These are phyloP conservation scores for Oligia strigilis DNA, from an alignment of 2,888 invertebrate species.

Conservation along the genomic window DNA sequence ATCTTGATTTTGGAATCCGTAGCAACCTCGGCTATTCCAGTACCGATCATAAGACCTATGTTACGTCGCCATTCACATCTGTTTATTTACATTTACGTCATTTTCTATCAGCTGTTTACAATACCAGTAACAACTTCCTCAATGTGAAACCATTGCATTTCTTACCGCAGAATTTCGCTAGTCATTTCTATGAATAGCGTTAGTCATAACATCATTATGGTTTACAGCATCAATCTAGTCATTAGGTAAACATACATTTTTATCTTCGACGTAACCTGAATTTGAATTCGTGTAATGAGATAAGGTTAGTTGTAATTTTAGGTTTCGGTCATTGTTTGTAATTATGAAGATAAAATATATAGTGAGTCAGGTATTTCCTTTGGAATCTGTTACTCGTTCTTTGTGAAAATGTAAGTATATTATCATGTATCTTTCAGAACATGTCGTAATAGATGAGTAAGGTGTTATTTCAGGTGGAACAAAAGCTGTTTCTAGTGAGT, in stretches of 20 bases:
- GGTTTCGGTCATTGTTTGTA: conserved; percentile 25
- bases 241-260: conserved; percentile 49
- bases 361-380: conserved; percentile 18
- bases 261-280: conserved; percentile 48
- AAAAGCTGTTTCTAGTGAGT: not conserved
- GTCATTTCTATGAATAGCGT: conserved; percentile 43
- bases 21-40: not conserved
- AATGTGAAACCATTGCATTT: conserved; percentile 31
- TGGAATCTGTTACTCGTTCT: not conserved
- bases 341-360: conserved; percentile 8
- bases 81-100: conserved; percentile 13
- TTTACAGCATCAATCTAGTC: conserved; percentile 42
- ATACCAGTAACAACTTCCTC: conserved; percentile 45
- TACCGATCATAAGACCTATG: not conserved
- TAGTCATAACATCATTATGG: conserved; percentile 54
- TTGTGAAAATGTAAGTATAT: not conserved
- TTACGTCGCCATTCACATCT: not conserved
- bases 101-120: conserved; percentile 37
- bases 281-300: conserved; percentile 31
- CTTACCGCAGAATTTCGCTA: conserved; percentile 41
- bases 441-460: conserved; percentile 19
- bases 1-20: not conserved
- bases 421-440: not conserved
- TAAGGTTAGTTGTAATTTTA: conserved; percentile 12
- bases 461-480: not conserved